These are phyloP conservation scores for Amiota communis DNA, from an alignment of 2,888 invertebrate species.

Conservation along the genomic window DNA sequence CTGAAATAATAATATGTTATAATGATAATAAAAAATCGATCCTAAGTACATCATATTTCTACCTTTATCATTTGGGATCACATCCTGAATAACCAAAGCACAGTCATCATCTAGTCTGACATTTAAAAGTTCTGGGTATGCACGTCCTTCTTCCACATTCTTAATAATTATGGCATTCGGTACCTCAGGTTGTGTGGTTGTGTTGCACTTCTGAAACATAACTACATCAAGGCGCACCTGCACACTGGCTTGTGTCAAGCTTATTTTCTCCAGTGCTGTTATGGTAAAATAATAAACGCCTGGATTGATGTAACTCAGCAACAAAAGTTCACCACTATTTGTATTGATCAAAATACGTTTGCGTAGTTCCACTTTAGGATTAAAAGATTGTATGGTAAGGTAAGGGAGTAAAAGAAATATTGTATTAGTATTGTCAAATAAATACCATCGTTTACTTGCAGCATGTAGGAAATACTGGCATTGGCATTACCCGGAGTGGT, in stretches of 20 bases:
- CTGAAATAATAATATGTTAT: constrained; percentile 36
- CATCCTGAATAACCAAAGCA: constrained; percentile 44
- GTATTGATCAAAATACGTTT: constrained; percentile 42
- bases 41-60: background rate
- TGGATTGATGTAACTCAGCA: constrained; percentile 45
- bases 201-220: constrained; percentile 44
- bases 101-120: constrained; percentile 46
- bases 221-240: constrained; percentile 46
- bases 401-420: background rate
- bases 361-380: constrained; percentile 39
- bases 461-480: constrained; percentile 40
- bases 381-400: background rate
- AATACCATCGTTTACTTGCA: constrained; percentile 46
- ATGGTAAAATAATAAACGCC: constrained; percentile 52
- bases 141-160: constrained; percentile 52
- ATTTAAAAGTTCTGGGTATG: constrained; percentile 48
- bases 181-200: constrained; percentile 45
- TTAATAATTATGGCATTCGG: constrained; percentile 50
- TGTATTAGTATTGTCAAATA: background rate
- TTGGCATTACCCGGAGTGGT: constrained; percentile 35
- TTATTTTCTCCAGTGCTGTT: constrained; percentile 44
- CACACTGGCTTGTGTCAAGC: constrained; percentile 36
- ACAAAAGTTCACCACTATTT: constrained; percentile 46
- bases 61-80: constrained; percentile 55
- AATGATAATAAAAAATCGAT: background rate